These are phyloP conservation scores for Aplysina aerophoba DNA, from an alignment of 37 sponge, comb jelly and placozoan genomes.

Conservation along the genomic window DNA sequence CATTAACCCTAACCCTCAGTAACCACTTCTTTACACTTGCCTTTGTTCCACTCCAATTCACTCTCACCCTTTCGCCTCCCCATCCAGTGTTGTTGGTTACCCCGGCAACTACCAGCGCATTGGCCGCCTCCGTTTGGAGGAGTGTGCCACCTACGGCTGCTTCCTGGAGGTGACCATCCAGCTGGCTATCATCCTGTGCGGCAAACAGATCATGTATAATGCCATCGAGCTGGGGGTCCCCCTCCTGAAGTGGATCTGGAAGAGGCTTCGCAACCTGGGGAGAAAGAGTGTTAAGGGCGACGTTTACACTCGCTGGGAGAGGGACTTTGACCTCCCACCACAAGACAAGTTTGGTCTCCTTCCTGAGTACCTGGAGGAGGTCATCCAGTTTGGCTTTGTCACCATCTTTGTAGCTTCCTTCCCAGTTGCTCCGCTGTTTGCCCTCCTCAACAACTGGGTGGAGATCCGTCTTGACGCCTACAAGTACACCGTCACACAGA, in stretches of 20 bases:
- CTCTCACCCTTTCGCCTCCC: neutral
- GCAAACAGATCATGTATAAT: slow-evolving; percentile 77
- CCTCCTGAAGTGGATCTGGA: neutral
- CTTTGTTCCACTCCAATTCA: no score
- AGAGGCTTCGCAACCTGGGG: neutral
- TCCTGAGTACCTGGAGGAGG: slow-evolving; percentile 83
- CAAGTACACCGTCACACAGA: slow-evolving; percentile 59
- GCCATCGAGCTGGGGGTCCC: slow-evolving; percentile 74
- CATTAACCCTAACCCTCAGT: no score
- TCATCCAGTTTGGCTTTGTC: slow-evolving; percentile 87
- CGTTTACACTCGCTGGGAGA: slow-evolving; percentile 69
- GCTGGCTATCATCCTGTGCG: slow-evolving; percentile 69
- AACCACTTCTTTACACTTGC: no score
- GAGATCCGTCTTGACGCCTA: slow-evolving; percentile 85
- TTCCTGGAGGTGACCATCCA: slow-evolving; percentile 79
- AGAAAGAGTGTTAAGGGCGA: slow-evolving; percentile 25
- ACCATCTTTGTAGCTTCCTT: slow-evolving; percentile 88
- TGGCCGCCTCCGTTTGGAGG: slow-evolving; percentile 57
- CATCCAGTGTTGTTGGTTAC: slow-evolving; percentile 57
- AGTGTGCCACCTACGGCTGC: slow-evolving; percentile 81
- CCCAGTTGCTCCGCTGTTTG: slow-evolving; percentile 90
- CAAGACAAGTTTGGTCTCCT: slow-evolving; percentile 60
- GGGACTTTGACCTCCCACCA: slow-evolving; percentile 64
- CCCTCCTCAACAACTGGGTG: slow-evolving; percentile 78
- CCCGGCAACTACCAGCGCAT: slow-evolving; percentile 64